Evolutionary conservation across 1,140 invertebrate species (phyloP).

Genomic region (Drosophila varians): DNA sequence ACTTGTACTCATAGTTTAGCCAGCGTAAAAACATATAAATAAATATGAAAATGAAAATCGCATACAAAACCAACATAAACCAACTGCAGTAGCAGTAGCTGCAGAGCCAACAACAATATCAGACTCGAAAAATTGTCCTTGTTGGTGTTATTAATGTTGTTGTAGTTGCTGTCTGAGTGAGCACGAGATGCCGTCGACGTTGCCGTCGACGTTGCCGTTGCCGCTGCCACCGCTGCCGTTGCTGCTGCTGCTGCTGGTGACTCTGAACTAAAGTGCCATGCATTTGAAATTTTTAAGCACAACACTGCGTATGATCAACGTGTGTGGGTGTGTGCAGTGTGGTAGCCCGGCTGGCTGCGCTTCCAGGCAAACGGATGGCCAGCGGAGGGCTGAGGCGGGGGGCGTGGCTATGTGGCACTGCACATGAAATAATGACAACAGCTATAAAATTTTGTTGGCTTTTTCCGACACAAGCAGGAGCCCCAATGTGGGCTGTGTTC

Average conservation of each 20-base stretch:
- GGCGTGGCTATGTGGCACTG: conserved; percentile 43
- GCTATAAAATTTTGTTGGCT: conserved; percentile 65
- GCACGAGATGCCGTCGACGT: conserved; percentile 36
- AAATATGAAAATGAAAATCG: conserved; percentile 48
- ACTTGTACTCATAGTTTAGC: conserved; percentile 74
- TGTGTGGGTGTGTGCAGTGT: conserved; percentile 8
- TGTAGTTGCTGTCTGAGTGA: conserved; percentile 44
- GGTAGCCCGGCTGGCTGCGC: conserved; percentile 1
- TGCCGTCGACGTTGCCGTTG: too few species aligned
- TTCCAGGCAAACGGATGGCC: background rate
- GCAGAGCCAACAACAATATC: conserved; percentile 5
- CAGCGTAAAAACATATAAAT: conserved; percentile 57
- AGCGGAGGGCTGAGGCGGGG: background rate
- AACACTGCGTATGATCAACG: conserved; percentile 63
- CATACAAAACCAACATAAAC: conserved; percentile 40
- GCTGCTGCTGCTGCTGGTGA: conserved; percentile 6
- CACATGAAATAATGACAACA: conserved; percentile 62
- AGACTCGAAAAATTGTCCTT: conserved; percentile 51
- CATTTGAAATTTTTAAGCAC: conserved; percentile 64
- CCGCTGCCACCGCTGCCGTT: conserved; percentile 8
- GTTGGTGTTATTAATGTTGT: conserved; percentile 24
- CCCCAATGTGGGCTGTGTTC: conserved; percentile 19
- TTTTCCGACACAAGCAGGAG: conserved; percentile 51
- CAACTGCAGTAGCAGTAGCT: conserved; percentile 9
- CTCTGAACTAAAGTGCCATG: conserved; percentile 57